A percentile compares a stretch with the other conserved stretches of the same genome.
Conservation (phyloP, 2,888 invertebrate species). For the Odontothrips loti region DNA sequence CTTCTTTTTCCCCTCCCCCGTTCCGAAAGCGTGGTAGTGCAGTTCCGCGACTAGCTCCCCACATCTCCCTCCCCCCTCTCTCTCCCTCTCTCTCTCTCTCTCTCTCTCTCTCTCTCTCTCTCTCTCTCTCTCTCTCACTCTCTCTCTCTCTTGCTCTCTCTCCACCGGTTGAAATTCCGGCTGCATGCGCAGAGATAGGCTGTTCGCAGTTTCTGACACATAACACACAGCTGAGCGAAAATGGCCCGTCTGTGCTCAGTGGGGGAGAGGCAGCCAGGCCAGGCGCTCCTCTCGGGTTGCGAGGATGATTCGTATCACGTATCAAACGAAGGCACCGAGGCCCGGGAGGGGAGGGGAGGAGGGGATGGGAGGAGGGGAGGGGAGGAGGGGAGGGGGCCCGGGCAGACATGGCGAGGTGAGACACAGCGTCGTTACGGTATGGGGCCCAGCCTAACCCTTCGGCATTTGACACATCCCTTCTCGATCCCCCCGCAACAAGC, state of each 20-base stretch:
- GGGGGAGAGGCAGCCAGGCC: neutral
- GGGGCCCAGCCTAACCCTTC: no score
- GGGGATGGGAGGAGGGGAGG: neutral
- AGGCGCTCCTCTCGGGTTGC: neutral
- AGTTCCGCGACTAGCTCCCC: no score
- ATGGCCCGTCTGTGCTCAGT: neutral
- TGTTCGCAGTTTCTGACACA: slow-evolving; percentile 17
- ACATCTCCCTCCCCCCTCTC: no score
- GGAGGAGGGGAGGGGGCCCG: neutral
- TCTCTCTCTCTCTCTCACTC: no score
- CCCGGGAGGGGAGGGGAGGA: neutral
- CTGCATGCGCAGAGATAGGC: slow-evolving; percentile 11
- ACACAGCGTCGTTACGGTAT: neutral
- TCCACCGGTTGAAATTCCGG: neutral
- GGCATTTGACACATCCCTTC: no score
- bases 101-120: no score
- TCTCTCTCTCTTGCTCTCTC: neutral
- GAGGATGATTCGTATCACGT: slow-evolving; percentile 17
- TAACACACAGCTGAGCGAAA: slow-evolving; percentile 26
- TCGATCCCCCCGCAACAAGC: no score
- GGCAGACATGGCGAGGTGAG: neutral
- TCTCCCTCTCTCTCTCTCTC: no score
- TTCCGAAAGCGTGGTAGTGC: no score
- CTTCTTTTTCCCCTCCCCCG: no score
- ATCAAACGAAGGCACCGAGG: slow-evolving; percentile 15